phyloP scores from a whole-genome alignment of 2,113 vertebrate genomes.

The Melanocharis versteri region DNA sequence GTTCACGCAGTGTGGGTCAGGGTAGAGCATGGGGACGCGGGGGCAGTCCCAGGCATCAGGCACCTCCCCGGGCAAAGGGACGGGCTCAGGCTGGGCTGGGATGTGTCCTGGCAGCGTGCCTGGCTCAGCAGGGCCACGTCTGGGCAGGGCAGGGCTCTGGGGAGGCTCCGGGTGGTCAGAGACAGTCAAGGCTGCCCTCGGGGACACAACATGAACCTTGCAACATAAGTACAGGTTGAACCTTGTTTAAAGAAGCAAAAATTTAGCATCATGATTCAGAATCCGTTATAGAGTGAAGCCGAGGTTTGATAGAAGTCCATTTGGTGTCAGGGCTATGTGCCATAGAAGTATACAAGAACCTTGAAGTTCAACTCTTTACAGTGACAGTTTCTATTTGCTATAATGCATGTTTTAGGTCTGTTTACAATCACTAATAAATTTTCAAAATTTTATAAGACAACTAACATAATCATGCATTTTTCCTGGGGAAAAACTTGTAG shows the following conservation, averaged over 20 bases:
- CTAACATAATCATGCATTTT: not conserved
- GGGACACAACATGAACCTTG: not conserved
- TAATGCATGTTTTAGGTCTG: not conserved
- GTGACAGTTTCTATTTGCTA: not conserved
- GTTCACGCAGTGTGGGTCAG: fast-evolving
- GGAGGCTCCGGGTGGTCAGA: fast-evolving
- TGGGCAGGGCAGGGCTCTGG: not conserved
- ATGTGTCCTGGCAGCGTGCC: fast-evolving
- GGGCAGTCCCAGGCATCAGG: fast-evolving
- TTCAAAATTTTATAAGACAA: not conserved
- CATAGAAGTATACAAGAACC: fast-evolving
- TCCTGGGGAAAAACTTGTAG: not conserved
- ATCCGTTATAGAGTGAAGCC: not conserved
- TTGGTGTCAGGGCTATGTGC: not conserved
- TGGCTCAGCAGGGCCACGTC: fast-evolving
- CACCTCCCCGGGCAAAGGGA: not conserved
- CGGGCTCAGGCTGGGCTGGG: fast-evolving
- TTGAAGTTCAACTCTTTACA: not conserved
- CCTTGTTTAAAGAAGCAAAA: not conserved
- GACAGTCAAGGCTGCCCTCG: fast-evolving
- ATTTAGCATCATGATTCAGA: not conserved
- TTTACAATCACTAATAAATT: not conserved
- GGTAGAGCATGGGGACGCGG: fast-evolving
- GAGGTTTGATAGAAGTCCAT: not conserved
- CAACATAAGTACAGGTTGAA: not conserved